These are phyloP conservation scores for Aegithalos caudatus DNA, from an alignment of 2,113 vertebrate genomes.

Conservation along the genomic window DNA sequence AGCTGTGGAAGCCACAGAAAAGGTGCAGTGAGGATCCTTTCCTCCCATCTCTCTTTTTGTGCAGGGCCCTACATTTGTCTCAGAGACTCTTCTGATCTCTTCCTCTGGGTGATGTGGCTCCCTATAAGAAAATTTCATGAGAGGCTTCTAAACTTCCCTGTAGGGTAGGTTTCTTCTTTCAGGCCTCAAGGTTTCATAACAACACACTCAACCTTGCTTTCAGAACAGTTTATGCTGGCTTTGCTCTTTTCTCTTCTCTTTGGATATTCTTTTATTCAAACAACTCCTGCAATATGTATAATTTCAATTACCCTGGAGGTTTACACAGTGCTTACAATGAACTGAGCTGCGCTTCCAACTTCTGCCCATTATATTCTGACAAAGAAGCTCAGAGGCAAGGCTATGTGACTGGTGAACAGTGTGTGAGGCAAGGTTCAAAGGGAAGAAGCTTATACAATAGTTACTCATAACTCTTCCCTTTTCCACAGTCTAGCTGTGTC, in stretches of 20 bases:
- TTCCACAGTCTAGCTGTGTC: not conserved
- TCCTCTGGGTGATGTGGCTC: not conserved
- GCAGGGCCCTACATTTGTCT: not conserved
- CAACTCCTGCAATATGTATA: slow-evolving; percentile 38
- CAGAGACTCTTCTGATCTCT: not conserved
- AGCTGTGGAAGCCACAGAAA: not conserved
- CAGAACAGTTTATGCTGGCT: not conserved
- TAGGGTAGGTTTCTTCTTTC: not conserved
- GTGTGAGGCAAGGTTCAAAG: slow-evolving; percentile 44
- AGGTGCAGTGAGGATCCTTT: not conserved
- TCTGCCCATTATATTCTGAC: slow-evolving; percentile 46
- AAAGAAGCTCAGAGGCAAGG: slow-evolving; percentile 29
- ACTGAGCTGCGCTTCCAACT: slow-evolving; percentile 2
- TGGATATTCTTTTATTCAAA: slow-evolving; percentile 39
- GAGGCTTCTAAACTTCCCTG: not conserved
- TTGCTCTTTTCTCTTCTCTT: slow-evolving; percentile 15
- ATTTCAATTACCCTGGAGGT: slow-evolving; percentile 54
- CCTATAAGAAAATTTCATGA: not conserved
- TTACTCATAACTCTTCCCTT: not conserved
- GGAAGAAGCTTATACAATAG: slow-evolving; percentile 17
- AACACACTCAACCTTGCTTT: not conserved
- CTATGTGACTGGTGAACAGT: slow-evolving; percentile 21
- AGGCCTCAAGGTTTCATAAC: not conserved
- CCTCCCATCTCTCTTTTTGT: not conserved
- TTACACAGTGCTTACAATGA: slow-evolving; percentile 27